These are phyloP conservation scores for Noctua pronuba DNA, from an alignment of 2,888 invertebrate genomes.

Conservation along the genomic window DNA sequence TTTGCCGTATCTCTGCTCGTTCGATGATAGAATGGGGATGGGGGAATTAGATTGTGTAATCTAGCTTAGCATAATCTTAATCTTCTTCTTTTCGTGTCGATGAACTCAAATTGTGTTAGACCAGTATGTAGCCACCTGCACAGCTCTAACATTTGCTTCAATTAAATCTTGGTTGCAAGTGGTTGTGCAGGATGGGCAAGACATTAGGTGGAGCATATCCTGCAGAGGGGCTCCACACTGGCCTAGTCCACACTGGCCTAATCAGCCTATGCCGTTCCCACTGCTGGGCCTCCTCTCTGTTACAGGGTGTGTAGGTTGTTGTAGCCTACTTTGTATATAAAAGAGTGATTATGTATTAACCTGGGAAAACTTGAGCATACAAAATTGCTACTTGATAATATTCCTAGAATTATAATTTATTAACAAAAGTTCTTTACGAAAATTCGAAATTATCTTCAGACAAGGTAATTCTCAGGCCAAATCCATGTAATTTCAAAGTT, in stretches of 20 bases:
- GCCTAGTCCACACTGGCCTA: no score
- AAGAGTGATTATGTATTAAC: neutral
- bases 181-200: no score
- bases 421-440: constrained; percentile 1
- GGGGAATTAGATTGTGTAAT: neutral
- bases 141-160: no score
- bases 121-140: no score
- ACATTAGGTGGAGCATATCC: no score
- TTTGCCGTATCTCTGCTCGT: no score
- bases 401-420: constrained; percentile 22
- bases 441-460: neutral
- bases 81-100: no score
- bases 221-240: no score
- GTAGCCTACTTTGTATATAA: neutral
- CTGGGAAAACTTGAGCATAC: neutral
- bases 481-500: constrained; percentile 28
- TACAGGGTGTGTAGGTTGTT: neutral
- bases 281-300: neutral
- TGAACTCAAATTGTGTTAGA: no score
- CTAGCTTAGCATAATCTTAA: neutral
- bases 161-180: no score
- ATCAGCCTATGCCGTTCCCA: neutral
- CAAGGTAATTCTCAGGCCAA: constrained; percentile 6
- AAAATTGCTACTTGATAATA: neutral
- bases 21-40: no score